These are phyloP conservation scores for Drymodes brunneopygia DNA, from an alignment of 2,113 vertebrate genomes.

Conservation along the genomic window DNA sequence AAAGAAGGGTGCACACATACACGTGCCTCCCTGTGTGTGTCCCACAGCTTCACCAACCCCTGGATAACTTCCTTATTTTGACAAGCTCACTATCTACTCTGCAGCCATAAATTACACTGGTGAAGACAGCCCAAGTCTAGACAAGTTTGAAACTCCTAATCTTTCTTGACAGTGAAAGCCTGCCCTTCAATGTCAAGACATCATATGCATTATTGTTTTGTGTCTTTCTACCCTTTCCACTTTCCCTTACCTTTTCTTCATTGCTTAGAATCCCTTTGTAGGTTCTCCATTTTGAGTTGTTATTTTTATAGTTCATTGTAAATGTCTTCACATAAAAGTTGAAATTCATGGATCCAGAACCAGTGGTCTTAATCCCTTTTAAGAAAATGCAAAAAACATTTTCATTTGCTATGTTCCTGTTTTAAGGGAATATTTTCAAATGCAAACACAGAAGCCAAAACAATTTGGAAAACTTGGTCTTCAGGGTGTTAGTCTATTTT, in stretches of 20 bases:
- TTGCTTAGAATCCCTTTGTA: constrained; percentile 75
- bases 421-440: not conserved
- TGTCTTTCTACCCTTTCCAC: not conserved
- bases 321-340: constrained; percentile 80
- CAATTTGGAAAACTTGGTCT: not conserved
- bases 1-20: not conserved
- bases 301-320: constrained; percentile 77
- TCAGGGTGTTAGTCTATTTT: not conserved
- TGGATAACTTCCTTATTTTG: not conserved
- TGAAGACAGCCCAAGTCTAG: not conserved
- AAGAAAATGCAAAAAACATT: not conserved
- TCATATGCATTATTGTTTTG: fast-evolving
- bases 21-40: not conserved
- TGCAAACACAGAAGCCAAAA: not conserved
- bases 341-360: constrained; percentile 73
- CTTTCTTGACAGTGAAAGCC: not conserved
- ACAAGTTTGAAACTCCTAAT: constrained; percentile 14
- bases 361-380: constrained; percentile 79
- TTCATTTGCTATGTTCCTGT: not conserved
- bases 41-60: not conserved
- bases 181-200: not conserved
- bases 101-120: not conserved
- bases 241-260: constrained; percentile 74
- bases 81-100: not conserved
- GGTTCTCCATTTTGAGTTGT: constrained; percentile 77